phyloP scores from a whole-genome alignment of 1,140 invertebrate species.

The Scylla paramamosain region DNA sequence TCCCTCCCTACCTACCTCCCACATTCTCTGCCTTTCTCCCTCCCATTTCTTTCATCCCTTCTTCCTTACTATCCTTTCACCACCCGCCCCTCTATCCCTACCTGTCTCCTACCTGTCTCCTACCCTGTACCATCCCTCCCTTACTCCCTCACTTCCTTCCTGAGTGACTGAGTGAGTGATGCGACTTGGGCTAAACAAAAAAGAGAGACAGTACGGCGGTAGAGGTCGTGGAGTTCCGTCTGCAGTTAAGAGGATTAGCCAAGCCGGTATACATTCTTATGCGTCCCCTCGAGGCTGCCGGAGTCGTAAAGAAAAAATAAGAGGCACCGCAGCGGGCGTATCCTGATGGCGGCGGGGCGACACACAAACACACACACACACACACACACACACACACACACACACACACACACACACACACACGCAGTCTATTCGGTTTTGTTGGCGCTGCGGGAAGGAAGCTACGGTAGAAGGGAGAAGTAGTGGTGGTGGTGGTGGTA shows the following conservation, averaged over 20 bases:
- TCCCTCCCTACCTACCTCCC: background rate
- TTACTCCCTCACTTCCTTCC: no score
- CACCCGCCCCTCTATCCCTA: no score
- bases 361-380: no score
- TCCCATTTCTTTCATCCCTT: background rate
- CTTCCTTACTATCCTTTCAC: background rate
- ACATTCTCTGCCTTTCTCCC: background rate
- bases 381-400: no score
- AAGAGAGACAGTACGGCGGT: no score
- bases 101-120: no score
- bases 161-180: no score
- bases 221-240: background rate
- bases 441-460: background rate
- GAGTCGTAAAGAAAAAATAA: background rate
- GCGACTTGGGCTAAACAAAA: no score
- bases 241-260: background rate
- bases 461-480: background rate
- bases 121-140: no score
- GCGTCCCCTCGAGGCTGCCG: background rate
- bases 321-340: background rate
- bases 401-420: background rate
- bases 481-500: background rate
- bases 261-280: background rate
- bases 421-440: background rate
- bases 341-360: background rate